Base-by-base conservation (phyloP, 23 tunicate species). In the Ciona savignyi region DNA sequence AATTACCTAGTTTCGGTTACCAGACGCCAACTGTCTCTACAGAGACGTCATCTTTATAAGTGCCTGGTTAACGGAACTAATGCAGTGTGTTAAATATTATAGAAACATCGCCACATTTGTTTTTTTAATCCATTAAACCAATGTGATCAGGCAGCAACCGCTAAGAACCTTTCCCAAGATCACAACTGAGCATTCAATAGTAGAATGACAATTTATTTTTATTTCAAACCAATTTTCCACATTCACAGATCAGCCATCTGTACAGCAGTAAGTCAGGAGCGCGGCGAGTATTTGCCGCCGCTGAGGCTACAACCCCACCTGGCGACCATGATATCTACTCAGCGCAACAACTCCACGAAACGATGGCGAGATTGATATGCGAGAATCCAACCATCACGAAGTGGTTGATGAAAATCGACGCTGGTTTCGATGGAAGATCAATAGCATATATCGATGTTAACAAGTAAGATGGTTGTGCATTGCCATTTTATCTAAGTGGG, bases 231-330 rank as follows among this genome's bases (percentile, higher is more conserved):
- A 42, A 42, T 15, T 42, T 42, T 42, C 56, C 15, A 6, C 3
- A 15, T 27, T 75, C 30, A 0, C 62, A 83, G 80, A 90, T 92
- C 29, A 76, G 86, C 62, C 98, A 92, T 25, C 80, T 92, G 49
- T 92, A 92, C 86, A 84, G 91, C 86, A 85, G 92, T 68, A 92
- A 92, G 49, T 92, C 98, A 22, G 98, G 98, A 4, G 75, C 92
- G 9, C 42, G 84, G 23, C 78, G 98, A 32, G 79, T 92, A 2
- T 92, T 92, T 68, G 80, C 83, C 24, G 98, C 91, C 32, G 98
- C 98, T 63, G 80, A 61, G 35, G 87, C 81, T 1, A 33, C 71
- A 26, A 75, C 79, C 33, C 98, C 98, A 34, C 98, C 98, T n/a
- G 98, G 98, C 15, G 98, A 92, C 25, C 80, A 80, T 51, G 98